These are phyloP conservation scores for Megaceryle maxima DNA, from an alignment of 2,113 vertebrate species.

Conservation along the genomic window DNA sequence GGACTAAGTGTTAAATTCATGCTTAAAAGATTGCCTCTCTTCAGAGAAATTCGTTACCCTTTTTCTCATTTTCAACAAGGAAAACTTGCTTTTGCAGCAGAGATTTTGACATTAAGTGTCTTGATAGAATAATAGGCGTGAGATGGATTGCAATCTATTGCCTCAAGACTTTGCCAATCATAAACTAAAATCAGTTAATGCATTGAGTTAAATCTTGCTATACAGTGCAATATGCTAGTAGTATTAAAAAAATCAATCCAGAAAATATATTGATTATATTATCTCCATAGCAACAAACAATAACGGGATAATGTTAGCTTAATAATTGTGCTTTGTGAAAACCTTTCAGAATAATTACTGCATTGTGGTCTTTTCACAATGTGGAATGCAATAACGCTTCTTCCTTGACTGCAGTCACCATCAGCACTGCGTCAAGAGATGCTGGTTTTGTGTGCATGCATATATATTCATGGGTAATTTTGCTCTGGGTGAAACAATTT, in stretches of 20 bases:
- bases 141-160: constrained; percentile 57
- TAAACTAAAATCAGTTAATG: constrained; percentile 66
- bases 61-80: constrained; percentile 25
- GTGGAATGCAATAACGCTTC: constrained; percentile 44
- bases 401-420: constrained; percentile 60
- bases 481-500: constrained; percentile 50
- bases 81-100: constrained; percentile 47
- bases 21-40: neutral
- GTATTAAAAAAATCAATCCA: constrained; percentile 66
- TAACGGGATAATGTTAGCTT: constrained; percentile 58
- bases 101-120: constrained; percentile 55
- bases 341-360: constrained; percentile 67
- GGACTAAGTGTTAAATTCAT: neutral
- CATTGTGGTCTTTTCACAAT: constrained; percentile 42
- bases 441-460: constrained; percentile 56
- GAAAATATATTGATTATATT: constrained; percentile 68
- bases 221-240: constrained; percentile 22
- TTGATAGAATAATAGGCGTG: constrained; percentile 55
- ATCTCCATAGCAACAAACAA: constrained; percentile 70
- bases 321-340: constrained; percentile 65
- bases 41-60: constrained; percentile 28
- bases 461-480: constrained; percentile 57
- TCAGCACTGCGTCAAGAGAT: constrained; percentile 55
- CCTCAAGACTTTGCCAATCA: constrained; percentile 63
- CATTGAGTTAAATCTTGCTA: constrained; percentile 49